Percentiles rank a stretch among this genome's conserved stretches.
Conservation (phyloP, 2,888 invertebrate species). For the Troilus luridus region DNA sequence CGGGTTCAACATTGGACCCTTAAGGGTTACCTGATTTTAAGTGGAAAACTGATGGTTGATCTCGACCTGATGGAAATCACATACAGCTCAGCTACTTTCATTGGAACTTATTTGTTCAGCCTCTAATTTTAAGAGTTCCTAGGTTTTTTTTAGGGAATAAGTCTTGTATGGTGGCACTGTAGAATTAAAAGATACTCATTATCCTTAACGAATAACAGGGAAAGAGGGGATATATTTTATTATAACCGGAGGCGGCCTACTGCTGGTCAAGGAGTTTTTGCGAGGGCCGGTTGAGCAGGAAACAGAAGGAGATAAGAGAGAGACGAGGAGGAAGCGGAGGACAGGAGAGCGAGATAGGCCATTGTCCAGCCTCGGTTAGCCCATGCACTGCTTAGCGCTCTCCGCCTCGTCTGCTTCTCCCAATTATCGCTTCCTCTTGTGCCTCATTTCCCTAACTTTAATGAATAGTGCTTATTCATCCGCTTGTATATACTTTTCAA, state of each 20-base stretch:
- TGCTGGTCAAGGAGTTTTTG: not conserved
- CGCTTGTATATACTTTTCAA: too few species aligned
- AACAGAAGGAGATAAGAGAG: constrained; percentile 66
- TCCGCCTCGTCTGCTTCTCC: not conserved
- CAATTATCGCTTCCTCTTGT: not conserved
- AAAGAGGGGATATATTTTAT: not conserved
- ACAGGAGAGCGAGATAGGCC: constrained; percentile 59
- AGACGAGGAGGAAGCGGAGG: constrained; percentile 56
- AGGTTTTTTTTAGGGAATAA: too few species aligned
- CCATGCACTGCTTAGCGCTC: not conserved
- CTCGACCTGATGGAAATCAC: too few species aligned
- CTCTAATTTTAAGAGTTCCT: too few species aligned
- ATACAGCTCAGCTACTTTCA: too few species aligned
- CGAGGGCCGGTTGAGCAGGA: constrained; percentile 60
- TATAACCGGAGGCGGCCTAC: not conserved
- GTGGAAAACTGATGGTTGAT: too few species aligned
- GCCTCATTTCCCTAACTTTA: not conserved
- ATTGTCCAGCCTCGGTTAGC: not conserved
- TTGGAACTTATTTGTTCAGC: too few species aligned
- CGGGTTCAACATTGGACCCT: too few species aligned
- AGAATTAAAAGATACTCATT: not conserved
- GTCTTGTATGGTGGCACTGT: not conserved
- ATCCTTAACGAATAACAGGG: not conserved
- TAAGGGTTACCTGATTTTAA: too few species aligned
- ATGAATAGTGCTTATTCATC: not conserved